A percentile compares a stretch with the other conserved stretches of the same genome.
These are phyloP conservation scores for Eupithecia exiguata DNA, from an alignment of 2,888 invertebrate genomes.

Conservation along the genomic window DNA sequence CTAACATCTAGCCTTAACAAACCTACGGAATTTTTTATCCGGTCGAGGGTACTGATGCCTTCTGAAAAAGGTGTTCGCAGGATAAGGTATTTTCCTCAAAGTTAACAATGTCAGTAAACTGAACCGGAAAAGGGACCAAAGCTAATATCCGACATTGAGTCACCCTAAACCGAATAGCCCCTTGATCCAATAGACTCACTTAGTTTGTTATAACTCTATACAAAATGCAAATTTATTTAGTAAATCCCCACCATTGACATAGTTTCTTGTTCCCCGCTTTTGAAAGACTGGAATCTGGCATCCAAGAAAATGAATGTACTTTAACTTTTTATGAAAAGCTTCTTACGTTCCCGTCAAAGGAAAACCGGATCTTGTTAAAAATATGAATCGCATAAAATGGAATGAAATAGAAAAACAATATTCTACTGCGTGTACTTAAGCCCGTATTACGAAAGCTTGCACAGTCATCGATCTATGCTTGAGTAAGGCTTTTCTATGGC, in stretches of 20 bases:
- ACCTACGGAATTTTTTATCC: neutral
- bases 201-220: neutral
- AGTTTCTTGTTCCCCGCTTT: constrained; percentile 40
- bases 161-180: neutral
- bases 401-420: neutral
- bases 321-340: constrained; percentile 50
- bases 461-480: no score
- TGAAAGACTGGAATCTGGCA: constrained; percentile 40
- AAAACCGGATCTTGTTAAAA: constrained; percentile 38
- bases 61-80: neutral
- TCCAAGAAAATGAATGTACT: constrained; percentile 57
- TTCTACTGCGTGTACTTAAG: no score
- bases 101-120: constrained; percentile 1
- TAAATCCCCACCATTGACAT: constrained; percentile 22
- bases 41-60: neutral
- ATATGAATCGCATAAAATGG: constrained; percentile 9
- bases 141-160: neutral
- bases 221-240: constrained; percentile 21
- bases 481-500: no score
- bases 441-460: no score
- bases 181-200: constrained; percentile 4
- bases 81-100: neutral
- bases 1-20: neutral
- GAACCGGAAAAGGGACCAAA: constrained; percentile 3
- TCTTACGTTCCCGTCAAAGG: constrained; percentile 46